Evolutionary conservation across 2,797 vertebrate species (phyloP), one percentile per base, ranked within the genome.

Genomic region (Coregonus sp.): DNA sequence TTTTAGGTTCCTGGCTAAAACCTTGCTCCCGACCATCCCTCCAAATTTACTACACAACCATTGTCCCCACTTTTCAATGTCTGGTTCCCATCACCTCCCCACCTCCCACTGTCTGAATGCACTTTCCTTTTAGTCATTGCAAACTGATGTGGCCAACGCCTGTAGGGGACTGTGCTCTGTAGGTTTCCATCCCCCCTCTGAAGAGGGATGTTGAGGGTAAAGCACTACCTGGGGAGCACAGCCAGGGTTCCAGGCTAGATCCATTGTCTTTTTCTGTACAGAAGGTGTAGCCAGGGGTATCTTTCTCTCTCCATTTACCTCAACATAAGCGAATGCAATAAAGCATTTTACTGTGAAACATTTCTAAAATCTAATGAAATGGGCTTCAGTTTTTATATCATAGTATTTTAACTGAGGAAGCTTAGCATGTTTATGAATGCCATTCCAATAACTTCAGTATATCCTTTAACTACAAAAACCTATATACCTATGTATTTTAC

Each of bases 231-330:
- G 77, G 71, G 65, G 67, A 87, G 61, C 51, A 70, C 74, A 77
- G 82, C 82, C 76, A 78, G 51, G 74, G 71, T 72, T 77, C 76
- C 77, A 66, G 47, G 65, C 79, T 86, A 79, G 78, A 82, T 72
- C 51, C 2, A 16, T 52, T 63, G 51, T 76, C 77, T 76, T 63
- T 80, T 79, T 16, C 31, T 40, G 56, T 81, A 63, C 35, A 11
- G 68, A 75, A 56, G 52, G 72, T 66, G 73, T 73, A 31, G 56
- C 70, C 72, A n/a, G 4, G 33, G 50, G 71, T 74, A 1, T 20
- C 68, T 56, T 71, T 73, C 9, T 68, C 66, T 63, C 33, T 35
- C 15, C 29, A 14, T 33, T 16, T 37, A 6, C 4, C 66, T 6
- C 15, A 68, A 5, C 31, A 5, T 68, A 63, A 63, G 59, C 25